A percentile compares a stretch with the other conserved stretches of the same genome.
These are phyloP conservation scores for Thera britannica DNA, from an alignment of 2,888 invertebrate genomes.

Conservation along the genomic window DNA sequence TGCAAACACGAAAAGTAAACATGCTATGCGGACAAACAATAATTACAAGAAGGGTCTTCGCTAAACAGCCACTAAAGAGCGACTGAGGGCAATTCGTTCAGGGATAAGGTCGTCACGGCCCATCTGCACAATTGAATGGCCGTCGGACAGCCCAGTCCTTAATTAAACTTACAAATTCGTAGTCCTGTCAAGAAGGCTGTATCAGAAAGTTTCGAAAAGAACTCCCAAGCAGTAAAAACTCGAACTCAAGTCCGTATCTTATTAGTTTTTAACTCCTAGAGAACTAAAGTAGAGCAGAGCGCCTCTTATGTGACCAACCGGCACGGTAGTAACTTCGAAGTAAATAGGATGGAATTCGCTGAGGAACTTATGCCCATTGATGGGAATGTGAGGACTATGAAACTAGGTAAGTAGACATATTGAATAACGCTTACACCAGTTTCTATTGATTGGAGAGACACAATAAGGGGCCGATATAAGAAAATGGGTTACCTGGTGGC, in stretches of 20 bases:
- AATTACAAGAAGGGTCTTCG: constrained; percentile 47
- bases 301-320: not conserved
- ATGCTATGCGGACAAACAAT: constrained; percentile 46
- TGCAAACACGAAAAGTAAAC: constrained; percentile 23
- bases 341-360: constrained; percentile 11
- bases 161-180: constrained; percentile 77
- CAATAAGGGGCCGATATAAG: constrained; percentile 30
- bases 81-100: constrained; percentile 70
- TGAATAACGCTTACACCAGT: not conserved
- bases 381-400: constrained; percentile 18
- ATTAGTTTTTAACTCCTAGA: constrained; percentile 43
- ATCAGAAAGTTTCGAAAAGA: constrained; percentile 45
- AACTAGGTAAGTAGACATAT: too few relatives aligned
- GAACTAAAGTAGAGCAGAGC: constrained; percentile 11
- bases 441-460: constrained; percentile 27
- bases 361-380: constrained; percentile 14
- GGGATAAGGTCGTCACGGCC: constrained; percentile 73
- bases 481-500: constrained; percentile 36
- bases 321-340: constrained; percentile 18
- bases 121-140: constrained; percentile 79
- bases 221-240: constrained; percentile 43
- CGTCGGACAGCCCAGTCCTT: constrained; percentile 68
- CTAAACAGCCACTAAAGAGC: constrained; percentile 61
- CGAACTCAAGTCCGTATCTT: constrained; percentile 40
- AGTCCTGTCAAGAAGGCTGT: constrained; percentile 51